Evolutionary conservation across 2,797 vertebrate species (phyloP).

Genomic region (Ceyx erithaca): DNA sequence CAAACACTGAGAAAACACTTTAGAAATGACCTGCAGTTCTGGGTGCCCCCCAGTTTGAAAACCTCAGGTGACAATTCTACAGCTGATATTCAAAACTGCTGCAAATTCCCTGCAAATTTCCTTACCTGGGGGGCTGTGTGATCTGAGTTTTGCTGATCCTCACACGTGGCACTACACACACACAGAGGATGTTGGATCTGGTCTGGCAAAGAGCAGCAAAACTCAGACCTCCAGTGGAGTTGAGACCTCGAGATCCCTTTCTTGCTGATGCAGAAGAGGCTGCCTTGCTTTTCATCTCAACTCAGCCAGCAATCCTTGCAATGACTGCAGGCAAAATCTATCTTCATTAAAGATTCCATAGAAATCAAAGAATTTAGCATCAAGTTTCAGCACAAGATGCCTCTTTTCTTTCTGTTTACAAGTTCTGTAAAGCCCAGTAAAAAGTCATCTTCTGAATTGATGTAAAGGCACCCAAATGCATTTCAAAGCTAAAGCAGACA

Average conservation of each 20-base stretch:
- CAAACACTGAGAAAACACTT: neutral
- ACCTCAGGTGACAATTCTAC: neutral
- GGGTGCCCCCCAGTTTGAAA: neutral
- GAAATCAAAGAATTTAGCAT: neutral
- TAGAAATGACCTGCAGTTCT: neutral
- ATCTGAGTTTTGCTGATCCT: neutral
- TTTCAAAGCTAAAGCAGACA: neutral
- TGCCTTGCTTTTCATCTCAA: neutral
- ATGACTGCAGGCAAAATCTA: neutral
- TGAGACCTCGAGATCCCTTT: neutral
- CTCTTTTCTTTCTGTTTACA: neutral
- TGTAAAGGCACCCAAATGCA: neutral
- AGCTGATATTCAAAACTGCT: neutral
- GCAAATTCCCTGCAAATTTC: neutral
- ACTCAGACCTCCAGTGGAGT: neutral
- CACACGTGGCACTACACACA: neutral
- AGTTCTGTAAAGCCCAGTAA: neutral
- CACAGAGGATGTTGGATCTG: neutral
- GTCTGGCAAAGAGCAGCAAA: neutral
- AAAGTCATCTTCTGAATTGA: neutral
- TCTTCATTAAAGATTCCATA: neutral
- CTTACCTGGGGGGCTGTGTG: neutral
- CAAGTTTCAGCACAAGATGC: neutral
- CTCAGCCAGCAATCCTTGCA: neutral
- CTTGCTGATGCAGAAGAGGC: neutral